These are phyloP conservation scores for Drosophila picticornis DNA, from an alignment of 2,888 invertebrate species.

Conservation along the genomic window DNA sequence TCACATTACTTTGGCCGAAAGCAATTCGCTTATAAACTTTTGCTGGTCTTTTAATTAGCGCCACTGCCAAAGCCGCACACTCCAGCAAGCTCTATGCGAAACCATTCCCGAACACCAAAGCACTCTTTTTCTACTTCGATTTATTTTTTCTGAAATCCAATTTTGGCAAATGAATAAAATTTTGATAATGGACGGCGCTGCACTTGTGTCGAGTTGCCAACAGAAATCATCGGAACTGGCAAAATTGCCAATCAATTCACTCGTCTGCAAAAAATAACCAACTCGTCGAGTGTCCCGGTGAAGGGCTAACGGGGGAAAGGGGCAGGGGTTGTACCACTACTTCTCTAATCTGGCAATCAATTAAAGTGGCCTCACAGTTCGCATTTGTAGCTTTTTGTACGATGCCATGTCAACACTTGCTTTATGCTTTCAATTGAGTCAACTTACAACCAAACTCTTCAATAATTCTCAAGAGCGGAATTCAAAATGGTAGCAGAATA, in stretches of 20 bases:
- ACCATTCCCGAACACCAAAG: constrained; percentile 29
- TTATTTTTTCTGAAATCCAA: neutral
- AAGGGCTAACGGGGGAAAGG: neutral
- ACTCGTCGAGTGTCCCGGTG: neutral
- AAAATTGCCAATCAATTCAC: constrained; percentile 59
- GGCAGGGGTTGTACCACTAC: neutral
- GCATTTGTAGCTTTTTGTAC: constrained; percentile 14
- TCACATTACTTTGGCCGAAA: constrained; percentile 30
- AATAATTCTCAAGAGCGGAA: neutral
- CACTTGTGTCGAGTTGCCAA: constrained; percentile 47
- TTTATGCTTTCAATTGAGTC: neutral
- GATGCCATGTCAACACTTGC: constrained; percentile 8
- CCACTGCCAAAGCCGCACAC: constrained; percentile 59
- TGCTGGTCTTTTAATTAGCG: constrained; percentile 68
- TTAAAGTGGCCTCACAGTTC: constrained; percentile 43
- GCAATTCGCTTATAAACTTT: constrained; percentile 16
- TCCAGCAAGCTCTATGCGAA: constrained; percentile 27
- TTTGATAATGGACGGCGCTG: constrained; percentile 46
- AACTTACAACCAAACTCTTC: neutral
- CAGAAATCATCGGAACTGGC: constrained; percentile 44
- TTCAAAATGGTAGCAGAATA: neutral
- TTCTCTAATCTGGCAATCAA: constrained; percentile 55
- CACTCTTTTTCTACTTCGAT: constrained; percentile 7
- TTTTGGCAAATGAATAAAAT: constrained; percentile 43
- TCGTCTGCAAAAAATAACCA: constrained; percentile 34